A percentile compares a stretch with the other conserved stretches of the same genome.
Evolutionary conservation across 30 jellyfish, hydroid and myxozoan species (phyloP).

Genomic region (Chironex yamaguchii): DNA sequence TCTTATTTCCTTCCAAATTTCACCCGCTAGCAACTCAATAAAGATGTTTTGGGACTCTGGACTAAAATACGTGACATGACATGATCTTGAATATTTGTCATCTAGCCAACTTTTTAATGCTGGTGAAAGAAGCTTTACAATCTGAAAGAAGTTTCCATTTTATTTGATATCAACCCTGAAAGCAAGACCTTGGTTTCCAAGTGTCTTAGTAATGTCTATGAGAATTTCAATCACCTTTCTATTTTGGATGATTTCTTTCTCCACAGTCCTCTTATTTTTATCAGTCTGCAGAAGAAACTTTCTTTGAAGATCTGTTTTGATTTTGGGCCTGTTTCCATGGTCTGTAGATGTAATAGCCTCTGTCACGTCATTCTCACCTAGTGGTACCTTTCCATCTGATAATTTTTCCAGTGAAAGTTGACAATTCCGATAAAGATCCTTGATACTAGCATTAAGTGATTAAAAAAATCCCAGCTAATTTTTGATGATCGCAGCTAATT

Average conservation of each 20-base stretch:
- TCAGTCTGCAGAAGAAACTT: too few relatives aligned
- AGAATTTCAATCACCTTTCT: constrained; percentile 22
- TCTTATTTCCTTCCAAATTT: constrained; percentile 14
- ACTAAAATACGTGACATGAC: constrained; percentile 21
- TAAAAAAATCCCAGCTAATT: not conserved
- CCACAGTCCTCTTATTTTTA: too few relatives aligned
- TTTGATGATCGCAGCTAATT: constrained; percentile 8
- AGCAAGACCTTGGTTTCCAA: constrained; percentile 57
- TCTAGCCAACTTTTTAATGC: constrained; percentile 17
- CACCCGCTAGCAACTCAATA: not conserved
- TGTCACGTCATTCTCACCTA: constrained; percentile 1
- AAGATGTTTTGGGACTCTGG: constrained; percentile 27
- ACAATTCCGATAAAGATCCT: constrained; percentile 8
- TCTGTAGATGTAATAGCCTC: constrained; percentile 11
- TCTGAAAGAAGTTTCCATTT: constrained; percentile 44
- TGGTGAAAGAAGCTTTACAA: constrained; percentile 11
- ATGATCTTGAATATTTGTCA: not conserved
- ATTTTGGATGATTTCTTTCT: not conserved
- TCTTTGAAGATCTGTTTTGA: too few relatives aligned
- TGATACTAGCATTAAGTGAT: constrained; percentile 9
- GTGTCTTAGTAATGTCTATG: constrained; percentile 14
- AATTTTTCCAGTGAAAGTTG: constrained; percentile 11
- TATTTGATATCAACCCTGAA: constrained; percentile 26
- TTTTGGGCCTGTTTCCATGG: too few relatives aligned
- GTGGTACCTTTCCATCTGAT: constrained; percentile 11